Evolutionary conservation across 2,113 vertebrate species (phyloP), one percentile per base, ranked within the genome.

Genomic region (Arenaria interpres): DNA sequence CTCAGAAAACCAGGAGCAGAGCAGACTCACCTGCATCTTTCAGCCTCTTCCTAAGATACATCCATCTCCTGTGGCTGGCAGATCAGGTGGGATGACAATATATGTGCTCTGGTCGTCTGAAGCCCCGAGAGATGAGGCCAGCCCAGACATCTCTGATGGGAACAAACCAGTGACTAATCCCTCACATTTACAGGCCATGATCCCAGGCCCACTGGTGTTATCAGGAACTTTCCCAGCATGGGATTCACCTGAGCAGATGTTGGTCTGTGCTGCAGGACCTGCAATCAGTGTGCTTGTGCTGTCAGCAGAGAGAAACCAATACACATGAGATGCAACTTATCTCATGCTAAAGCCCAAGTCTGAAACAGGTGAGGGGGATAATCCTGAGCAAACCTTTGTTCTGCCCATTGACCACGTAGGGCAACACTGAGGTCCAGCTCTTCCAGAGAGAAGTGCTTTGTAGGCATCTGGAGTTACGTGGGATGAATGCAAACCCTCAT

Each of bases 191-290:
- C 24, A 15, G 37, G 37, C 14, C 69, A 21, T 5, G 33, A 50
- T 27, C 41, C 69, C 2, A 0, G 64, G 43, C 37, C 14, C 56
- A 22, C 0, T 3, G 24, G 7, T 1, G 0, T 45, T 28, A 76
- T 1, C 57, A 60, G 68, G 32, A 60, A 15, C 59, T 72, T 86
- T 71, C 33, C 62, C 51, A 68, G 48, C 0, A 0, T 18, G 28
- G 46, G 79, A 74, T 56, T 84, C 43, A 41, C 19, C 60, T 0
- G 0, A 43, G 4, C 46, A 67, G 54, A 67, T 20, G 32, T 17
- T 43, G 85, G 22, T 23, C 48, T 71, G 1, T 46, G 23, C 54
- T 41, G 27, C 68, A 63, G 43, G 59, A 10, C 51, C 83, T 86
- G 68, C 37, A 14, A 2, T 25, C 0, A 0, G 10, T 8, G 20